These are phyloP conservation scores for Limenitis camilla DNA, from an alignment of 2,888 invertebrate species.

Conservation along the genomic window DNA sequence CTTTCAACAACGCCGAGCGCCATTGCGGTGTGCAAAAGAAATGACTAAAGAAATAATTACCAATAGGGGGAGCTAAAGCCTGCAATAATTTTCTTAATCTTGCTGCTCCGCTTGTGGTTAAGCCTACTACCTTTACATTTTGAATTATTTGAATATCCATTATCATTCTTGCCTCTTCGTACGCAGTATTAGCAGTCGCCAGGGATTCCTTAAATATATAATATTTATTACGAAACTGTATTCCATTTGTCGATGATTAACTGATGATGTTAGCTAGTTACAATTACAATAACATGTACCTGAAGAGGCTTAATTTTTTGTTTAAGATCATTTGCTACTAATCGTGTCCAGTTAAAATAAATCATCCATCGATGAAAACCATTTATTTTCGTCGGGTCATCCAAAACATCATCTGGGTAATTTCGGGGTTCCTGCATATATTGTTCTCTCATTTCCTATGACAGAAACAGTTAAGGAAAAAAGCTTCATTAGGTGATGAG, in stretches of 20 bases:
- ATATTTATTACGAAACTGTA: not conserved
- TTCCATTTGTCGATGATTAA: not conserved
- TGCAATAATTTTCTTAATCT: constrained; percentile 76
- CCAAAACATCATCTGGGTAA: not conserved
- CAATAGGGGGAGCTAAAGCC: constrained; percentile 77
- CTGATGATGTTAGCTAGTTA: too few relatives aligned
- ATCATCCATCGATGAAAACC: constrained; percentile 43
- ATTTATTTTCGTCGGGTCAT: constrained; percentile 27
- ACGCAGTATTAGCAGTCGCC: constrained; percentile 28
- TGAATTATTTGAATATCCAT: constrained; percentile 70
- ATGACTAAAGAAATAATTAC: constrained; percentile 41
- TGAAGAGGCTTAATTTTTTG: constrained; percentile 33
- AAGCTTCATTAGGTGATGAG: too few relatives aligned
- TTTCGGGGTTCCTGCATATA: constrained; percentile 3
- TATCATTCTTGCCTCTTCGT: constrained; percentile 71
- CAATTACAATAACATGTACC: constrained; percentile 27
- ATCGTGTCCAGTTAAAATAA: constrained; percentile 48
- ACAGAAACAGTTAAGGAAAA: constrained; percentile 4
- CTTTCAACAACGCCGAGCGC: too few relatives aligned
- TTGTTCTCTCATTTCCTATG: constrained; percentile 18
- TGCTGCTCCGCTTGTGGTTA: constrained; percentile 87
- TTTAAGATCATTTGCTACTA: constrained; percentile 26
- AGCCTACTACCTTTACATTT: constrained; percentile 76
- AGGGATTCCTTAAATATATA: constrained; percentile 32
- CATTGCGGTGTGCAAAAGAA: not conserved